phyloP scores from a whole-genome alignment of 2,797 vertebrate genomes.

The Lemur catta region DNA sequence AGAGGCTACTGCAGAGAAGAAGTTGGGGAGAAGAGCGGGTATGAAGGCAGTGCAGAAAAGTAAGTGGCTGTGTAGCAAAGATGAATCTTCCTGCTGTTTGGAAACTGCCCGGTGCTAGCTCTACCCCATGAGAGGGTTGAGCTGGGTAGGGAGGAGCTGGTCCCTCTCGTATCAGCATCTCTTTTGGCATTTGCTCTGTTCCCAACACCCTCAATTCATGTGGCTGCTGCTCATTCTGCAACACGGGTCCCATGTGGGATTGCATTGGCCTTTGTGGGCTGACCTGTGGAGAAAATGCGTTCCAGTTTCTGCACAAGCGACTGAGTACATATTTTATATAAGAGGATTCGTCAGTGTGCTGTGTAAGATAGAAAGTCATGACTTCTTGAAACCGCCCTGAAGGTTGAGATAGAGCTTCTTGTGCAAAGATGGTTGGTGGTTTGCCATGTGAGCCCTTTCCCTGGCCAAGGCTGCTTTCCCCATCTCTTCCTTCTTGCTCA shows the following conservation, averaged over 20 bases:
- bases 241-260: neutral
- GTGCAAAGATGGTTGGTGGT: neutral
- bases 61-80: neutral
- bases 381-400: neutral
- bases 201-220: neutral
- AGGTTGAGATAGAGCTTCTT: neutral
- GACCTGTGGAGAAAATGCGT: neutral
- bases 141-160: neutral
- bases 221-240: neutral
- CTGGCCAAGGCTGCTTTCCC: neutral
- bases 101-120: neutral
- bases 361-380: neutral
- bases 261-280: neutral
- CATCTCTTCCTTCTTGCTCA: neutral
- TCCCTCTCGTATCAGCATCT: neutral
- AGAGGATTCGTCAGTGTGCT: neutral
- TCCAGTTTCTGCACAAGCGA: neutral
- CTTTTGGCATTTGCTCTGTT: neutral
- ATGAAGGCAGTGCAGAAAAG: neutral
- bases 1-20: neutral
- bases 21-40: neutral
- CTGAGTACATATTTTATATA: neutral
- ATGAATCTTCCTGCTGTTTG: neutral
- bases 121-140: rapidly evolving
- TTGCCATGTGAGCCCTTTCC: neutral